These are phyloP conservation scores for Chitala chitala DNA, from an alignment of 2,113 vertebrate genomes.

Conservation along the genomic window DNA sequence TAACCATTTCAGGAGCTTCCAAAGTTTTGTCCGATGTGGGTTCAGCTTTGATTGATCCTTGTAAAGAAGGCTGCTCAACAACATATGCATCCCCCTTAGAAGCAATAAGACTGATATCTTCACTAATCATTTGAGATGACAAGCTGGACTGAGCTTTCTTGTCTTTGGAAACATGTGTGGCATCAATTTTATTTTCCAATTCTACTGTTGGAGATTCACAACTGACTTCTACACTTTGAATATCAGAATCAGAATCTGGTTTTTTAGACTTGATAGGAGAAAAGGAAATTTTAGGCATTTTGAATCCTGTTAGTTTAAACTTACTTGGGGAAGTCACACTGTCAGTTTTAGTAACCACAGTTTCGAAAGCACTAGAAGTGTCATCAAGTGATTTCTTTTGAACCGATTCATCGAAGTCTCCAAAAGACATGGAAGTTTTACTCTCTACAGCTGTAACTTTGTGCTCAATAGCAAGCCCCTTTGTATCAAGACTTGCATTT, in stretches of 20 bases:
- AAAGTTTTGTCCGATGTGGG: background rate
- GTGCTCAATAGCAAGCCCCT: background rate
- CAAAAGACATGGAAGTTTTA: no score
- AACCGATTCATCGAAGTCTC: no score
- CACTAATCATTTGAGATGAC: slow-evolving; percentile 3
- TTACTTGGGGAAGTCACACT: slow-evolving; percentile 7
- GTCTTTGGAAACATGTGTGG: background rate
- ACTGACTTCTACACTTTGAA: background rate
- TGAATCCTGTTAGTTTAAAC: slow-evolving; percentile 18
- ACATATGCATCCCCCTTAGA: background rate
- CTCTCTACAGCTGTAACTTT: background rate
- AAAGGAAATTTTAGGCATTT: slow-evolving; percentile 24
- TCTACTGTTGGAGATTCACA: slow-evolving; percentile 4
- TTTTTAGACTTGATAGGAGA: slow-evolving; percentile 13
- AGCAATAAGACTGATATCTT: background rate
- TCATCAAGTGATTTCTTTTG: slow-evolving; percentile 4
- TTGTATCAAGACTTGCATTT: background rate
- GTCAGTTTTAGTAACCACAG: background rate
- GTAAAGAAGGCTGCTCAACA: background rate
- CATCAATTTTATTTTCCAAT: background rate
- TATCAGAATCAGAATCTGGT: background rate
- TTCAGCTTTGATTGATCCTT: background rate
- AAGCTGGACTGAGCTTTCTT: background rate
- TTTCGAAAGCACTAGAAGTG: background rate
- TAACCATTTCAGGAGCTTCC: background rate